Base-by-base conservation (phyloP, 2,113 vertebrate species). In the Perccottus glenii region DNA sequence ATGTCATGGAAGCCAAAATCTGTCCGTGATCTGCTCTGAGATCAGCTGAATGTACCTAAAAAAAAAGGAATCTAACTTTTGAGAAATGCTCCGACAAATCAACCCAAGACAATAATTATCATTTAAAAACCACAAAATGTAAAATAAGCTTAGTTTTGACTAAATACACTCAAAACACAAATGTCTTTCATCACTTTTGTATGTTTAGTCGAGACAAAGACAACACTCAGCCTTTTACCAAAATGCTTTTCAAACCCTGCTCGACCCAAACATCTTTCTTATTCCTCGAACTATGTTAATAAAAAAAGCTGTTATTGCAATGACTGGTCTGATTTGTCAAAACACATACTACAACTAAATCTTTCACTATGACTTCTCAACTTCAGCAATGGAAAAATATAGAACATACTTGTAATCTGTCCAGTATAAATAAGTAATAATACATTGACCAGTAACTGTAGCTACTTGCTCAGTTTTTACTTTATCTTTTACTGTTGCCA, bases 21-120 rank as follows among this genome's bases (percentile, higher is more conserved):
- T 65, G 16, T 11, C 50, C 63, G 11, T 60, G 2, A 15, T 64
- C 55, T 67, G 38, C 55, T 60, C 51, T 49, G 70, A 49, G 46
- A 67, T 43, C 47, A 27, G 78, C 44, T 84, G 59, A 81, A 85
- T 77, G 80, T 80, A 81, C 78, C 80, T 83, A 73, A 77, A 87
- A 73, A 65, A 70, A 73, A 67, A 78, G 60, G 51, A 83, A 77
- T 70, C 27, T 35, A 59, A 59, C 43, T 47, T 19, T 45, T 42
- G 36, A 46, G 43, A 52, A n/a, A 60, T 27, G 5, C 8, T 40
- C 38, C 38, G 38, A 40, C 38, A 40, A 40, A 40, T 40, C 5
- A 10, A 16, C 9, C 16, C 14, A n/a, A 66, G 52, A 61, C 40
- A 16, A 55, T 57, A 15, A 46, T 56, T 36, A 19, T 50, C 16